These are phyloP conservation scores for Elgaria multicarinata DNA, from an alignment of 2,113 vertebrate genomes.

Conservation along the genomic window DNA sequence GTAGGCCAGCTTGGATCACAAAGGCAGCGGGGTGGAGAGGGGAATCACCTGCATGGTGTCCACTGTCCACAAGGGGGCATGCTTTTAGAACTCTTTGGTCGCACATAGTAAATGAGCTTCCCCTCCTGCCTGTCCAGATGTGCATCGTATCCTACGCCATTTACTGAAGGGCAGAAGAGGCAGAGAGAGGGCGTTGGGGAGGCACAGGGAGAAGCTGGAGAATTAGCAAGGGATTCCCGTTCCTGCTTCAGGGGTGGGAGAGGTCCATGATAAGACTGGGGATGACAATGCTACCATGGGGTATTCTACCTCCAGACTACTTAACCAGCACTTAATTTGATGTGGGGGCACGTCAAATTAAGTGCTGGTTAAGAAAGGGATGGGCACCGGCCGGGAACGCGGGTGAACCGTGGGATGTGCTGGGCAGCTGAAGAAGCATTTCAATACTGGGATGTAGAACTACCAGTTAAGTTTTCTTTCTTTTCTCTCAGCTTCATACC, in stretches of 20 bases:
- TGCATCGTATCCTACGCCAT: background rate
- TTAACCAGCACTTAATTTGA: background rate
- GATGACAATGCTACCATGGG: background rate
- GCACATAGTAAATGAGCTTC: background rate
- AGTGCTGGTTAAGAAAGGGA: background rate
- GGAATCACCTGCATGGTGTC: background rate
- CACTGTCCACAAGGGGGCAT: background rate
- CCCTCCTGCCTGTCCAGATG: background rate
- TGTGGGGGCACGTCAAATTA: too few relatives aligned
- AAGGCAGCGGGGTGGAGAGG: background rate
- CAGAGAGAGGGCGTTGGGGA: too few relatives aligned
- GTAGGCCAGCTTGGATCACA: background rate
- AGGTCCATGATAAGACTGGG: background rate
- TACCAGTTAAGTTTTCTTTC: background rate
- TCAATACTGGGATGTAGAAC: background rate
- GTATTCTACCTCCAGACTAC: background rate
- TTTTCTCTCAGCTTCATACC: background rate
- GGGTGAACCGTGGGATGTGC: background rate
- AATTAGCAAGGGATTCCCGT: background rate
- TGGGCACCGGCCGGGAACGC: background rate
- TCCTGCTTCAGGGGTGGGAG: background rate
- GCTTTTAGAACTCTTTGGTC: constrained; percentile 27
- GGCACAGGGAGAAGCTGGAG: background rate
- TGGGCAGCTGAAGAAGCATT: background rate
- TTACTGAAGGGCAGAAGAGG: background rate